A percentile compares a stretch with the other conserved stretches of the same genome.
Evolutionary conservation across 2,888 invertebrate genomes (phyloP).

Genomic region (Creontiades dilutus): DNA sequence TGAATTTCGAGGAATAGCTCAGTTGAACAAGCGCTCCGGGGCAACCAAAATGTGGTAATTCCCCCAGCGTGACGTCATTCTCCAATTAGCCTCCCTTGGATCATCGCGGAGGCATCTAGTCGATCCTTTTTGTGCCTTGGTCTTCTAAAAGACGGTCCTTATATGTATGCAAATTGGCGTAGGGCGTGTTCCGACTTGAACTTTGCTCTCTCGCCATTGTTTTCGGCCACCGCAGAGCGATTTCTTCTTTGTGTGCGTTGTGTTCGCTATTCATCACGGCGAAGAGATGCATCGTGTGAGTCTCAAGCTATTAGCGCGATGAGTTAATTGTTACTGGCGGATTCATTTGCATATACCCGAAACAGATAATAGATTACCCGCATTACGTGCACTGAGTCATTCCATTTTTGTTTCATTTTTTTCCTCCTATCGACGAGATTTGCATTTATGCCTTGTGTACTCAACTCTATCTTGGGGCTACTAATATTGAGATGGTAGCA

Average conservation of each 20-base stretch:
- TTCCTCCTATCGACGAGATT: no score
- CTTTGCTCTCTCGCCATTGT: slow-evolving; percentile 10
- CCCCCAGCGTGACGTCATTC: not conserved
- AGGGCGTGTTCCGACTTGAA: slow-evolving; percentile 12
- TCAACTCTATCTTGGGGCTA: no score
- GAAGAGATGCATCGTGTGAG: not conserved
- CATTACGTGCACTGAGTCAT: no score
- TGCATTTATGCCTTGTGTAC: no score
- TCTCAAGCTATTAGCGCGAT: no score
- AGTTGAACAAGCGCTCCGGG: not conserved
- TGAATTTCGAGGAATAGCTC: not conserved
- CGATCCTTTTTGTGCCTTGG: not conserved
- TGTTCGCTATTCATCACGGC: not conserved
- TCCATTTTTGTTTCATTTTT: no score
- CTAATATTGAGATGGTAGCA: no score
- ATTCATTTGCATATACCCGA: no score
- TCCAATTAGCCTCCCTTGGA: slow-evolving; percentile 26
- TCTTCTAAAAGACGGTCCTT: slow-evolving; percentile 9
- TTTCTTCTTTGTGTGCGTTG: not conserved
- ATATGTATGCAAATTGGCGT: slow-evolving; percentile 38
- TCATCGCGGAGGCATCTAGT: slow-evolving; percentile 23
- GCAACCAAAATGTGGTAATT: not conserved
- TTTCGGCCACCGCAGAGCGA: slow-evolving; percentile 23
- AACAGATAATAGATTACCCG: no score
- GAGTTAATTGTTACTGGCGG: no score